Percentiles rank a stretch among this genome's conserved stretches.
Evolutionary conservation across 1,140 invertebrate genomes (phyloP).

Genomic region (Diuraphis noxia): DNA sequence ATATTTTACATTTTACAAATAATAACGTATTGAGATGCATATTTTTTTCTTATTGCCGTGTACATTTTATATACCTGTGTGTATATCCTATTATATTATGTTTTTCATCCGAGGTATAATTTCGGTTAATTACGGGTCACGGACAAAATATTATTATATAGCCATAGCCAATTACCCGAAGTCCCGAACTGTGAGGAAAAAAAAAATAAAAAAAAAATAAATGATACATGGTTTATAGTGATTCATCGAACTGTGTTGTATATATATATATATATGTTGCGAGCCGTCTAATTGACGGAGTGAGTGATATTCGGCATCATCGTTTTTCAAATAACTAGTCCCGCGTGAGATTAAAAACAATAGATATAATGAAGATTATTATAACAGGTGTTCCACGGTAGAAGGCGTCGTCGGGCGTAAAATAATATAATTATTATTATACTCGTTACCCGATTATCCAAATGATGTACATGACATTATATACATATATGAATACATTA

Average conservation of each 20-base stretch:
- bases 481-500: too few species aligned
- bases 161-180: not conserved
- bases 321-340: not conserved
- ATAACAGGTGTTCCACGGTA: not conserved
- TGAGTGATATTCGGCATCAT: slow-evolving; percentile 31
- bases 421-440: not conserved
- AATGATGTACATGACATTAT: too few species aligned
- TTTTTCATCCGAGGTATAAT: not conserved
- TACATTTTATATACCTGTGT: too few species aligned
- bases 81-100: not conserved
- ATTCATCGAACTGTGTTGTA: slow-evolving; percentile 19
- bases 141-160: slow-evolving; percentile 13
- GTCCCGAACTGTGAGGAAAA: not conserved
- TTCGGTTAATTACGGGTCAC: slow-evolving; percentile 20
- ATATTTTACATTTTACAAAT: slow-evolving; percentile 21
- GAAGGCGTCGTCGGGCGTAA: not conserved
- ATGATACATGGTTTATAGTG: slow-evolving; percentile 14
- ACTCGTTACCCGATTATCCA: not conserved
- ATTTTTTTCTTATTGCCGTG: not conserved
- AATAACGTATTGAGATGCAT: not conserved
- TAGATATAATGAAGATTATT: not conserved
- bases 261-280: not conserved
- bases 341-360: not conserved
- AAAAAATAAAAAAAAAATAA: not conserved
- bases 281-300: slow-evolving; percentile 9